Evolutionary conservation across 2,113 vertebrate genomes (phyloP).

Genomic region (Fregata magnificens): DNA sequence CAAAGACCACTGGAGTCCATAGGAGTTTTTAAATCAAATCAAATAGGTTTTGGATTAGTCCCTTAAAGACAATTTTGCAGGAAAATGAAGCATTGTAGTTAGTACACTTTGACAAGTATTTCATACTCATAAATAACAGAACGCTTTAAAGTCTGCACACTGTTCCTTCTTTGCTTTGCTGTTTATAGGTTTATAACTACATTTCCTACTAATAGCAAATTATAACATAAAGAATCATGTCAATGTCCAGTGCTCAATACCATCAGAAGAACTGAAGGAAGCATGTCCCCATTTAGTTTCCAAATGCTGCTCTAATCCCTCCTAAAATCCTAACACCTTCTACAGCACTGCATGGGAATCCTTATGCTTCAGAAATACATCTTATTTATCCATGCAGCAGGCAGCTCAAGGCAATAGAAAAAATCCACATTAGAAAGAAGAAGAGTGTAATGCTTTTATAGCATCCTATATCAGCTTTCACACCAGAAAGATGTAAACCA

Average conservation of each 20-base stretch:
- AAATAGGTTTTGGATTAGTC: background rate
- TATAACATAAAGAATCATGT: background rate
- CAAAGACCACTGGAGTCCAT: background rate
- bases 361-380: constrained; percentile 21
- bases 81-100: background rate
- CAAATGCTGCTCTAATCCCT: background rate
- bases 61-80: background rate
- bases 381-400: constrained; percentile 18
- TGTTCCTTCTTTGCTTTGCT: background rate
- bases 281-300: background rate
- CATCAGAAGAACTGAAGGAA: background rate
- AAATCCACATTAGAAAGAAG: background rate
- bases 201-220: background rate
- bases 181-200: background rate
- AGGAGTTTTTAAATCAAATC: background rate
- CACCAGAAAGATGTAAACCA: constrained; percentile 57
- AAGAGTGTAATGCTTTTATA: constrained; percentile 21
- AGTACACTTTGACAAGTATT: background rate
- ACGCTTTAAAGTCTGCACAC: background rate
- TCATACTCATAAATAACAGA: background rate
- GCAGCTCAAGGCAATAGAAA: constrained; percentile 40
- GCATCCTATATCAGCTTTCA: constrained; percentile 49
- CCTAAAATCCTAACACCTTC: constrained; percentile 10
- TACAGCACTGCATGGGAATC: background rate
- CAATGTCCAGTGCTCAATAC: background rate